Base-by-base conservation (phyloP, 2,888 invertebrate species). In the Amblyjoppa fuscipennis region DNA sequence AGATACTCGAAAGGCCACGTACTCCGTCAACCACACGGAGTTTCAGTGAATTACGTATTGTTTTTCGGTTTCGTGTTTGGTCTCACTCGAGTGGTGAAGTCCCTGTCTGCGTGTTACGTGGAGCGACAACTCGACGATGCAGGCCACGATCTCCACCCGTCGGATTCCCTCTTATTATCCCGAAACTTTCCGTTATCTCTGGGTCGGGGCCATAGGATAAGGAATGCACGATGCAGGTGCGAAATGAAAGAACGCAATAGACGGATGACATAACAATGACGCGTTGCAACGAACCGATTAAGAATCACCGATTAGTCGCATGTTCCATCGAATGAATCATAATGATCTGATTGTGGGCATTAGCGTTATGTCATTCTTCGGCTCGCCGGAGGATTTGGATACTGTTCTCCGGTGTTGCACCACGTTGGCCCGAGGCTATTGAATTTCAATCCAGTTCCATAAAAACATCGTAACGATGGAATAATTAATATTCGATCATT, bases 1-100 rank as follows among this genome's bases (percentile, higher is more conserved):
- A 51, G 51, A 51, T 69, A 38, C 69, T 49, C 69, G 28, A 69
- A 69, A 69, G 69, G 49, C 69, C 69, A 28, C 45, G 69, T 69
- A 69, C 28, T 69, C 45, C 13, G 25, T 28, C 51, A 28, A 41
- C 28, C 13, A 6, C 70, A 31, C 31, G 25, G 31, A 51, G 51
- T 51, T 41, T 70, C 28, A 70, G n/a, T 7, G 70, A 16, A n/a
- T 70, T 70, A 51, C 49, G 49, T 31, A 70, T 70, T 49, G 51
- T 70, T 51, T 31, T 51, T 53, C 70, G 31, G 25, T 70, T 51
- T 49, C 31, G 64, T 64, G 64, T 34, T 70, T 70, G 6, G 28
- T n/a, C 16, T 51, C 28, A 31, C 28, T 51, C n/a, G 49, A n/a
- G n/a, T 34, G n/a, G 3, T 20, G 16, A 31, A 11, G n/a, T 31